These are phyloP conservation scores for Acrocyrtus sp. DNA, from an alignment of 2,888 invertebrate species.

Conservation along the genomic window DNA sequence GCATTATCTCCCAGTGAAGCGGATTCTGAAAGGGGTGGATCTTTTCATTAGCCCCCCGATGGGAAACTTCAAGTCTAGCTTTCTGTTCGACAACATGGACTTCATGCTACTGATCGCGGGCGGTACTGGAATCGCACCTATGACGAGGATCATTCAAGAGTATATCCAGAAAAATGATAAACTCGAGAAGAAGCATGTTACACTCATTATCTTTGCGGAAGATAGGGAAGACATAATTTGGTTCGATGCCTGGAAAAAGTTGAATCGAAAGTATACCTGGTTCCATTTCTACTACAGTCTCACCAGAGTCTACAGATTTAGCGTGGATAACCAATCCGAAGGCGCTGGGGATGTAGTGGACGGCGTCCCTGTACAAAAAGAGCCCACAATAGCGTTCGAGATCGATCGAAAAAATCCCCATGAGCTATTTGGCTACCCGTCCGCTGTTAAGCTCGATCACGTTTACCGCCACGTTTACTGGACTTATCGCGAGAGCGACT, in stretches of 20 bases:
- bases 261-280: slow-evolving; percentile 13
- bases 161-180: neutral
- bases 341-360: neutral
- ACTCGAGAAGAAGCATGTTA: neutral
- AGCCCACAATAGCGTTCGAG: slow-evolving; percentile 8
- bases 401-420: slow-evolving; percentile 4
- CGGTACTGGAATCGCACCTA: slow-evolving; percentile 33
- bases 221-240: slow-evolving; percentile 13
- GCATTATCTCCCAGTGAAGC: slow-evolving; percentile 18
- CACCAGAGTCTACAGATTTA: slow-evolving; percentile 17
- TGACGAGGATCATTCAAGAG: slow-evolving; percentile 31
- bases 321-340: neutral
- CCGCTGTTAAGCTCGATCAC: slow-evolving; percentile 4
- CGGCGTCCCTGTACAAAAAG: neutral
- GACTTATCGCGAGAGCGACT: neutral
- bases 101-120: slow-evolving; percentile 30
- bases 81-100: slow-evolving; percentile 18
- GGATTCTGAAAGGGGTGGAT: slow-evolving; percentile 7
- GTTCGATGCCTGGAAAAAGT: slow-evolving; percentile 6
- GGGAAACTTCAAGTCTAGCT: slow-evolving; percentile 18
- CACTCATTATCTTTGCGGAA: slow-evolving; percentile 14
- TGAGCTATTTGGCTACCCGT: slow-evolving; percentile 32
- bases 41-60: slow-evolving; percentile 22
- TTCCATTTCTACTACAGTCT: slow-evolving; percentile 13
- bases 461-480: neutral